Evolutionary conservation across 2,113 vertebrate genomes (phyloP).

Genomic region (Sisor rabdophorus): DNA sequence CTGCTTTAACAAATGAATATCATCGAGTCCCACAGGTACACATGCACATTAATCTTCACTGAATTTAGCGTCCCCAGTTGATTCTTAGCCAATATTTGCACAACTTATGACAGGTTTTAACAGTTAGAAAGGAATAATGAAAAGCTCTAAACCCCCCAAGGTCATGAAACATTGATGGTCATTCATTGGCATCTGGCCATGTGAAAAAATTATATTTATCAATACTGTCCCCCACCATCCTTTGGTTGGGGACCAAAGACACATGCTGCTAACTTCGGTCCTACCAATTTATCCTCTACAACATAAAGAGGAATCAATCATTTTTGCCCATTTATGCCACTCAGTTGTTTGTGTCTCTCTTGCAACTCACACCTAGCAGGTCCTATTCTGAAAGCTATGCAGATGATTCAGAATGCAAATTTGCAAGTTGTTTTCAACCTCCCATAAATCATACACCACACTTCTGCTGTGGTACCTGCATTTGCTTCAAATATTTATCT

Average conservation of each 20-base stretch:
- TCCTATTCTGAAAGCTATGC: too few relatives aligned
- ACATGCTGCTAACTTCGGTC: neutral
- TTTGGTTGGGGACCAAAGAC: neutral
- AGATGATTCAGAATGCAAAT: too few relatives aligned
- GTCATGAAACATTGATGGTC: constrained; percentile 52
- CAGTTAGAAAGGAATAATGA: constrained; percentile 6
- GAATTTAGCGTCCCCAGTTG: neutral
- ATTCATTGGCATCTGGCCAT: constrained; percentile 31
- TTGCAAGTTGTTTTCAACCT: too few relatives aligned
- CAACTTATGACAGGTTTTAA: constrained; percentile 3
- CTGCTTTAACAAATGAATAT: constrained; percentile 20
- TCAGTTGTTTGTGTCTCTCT: too few relatives aligned
- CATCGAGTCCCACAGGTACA: constrained; percentile 27
- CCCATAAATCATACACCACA: too few relatives aligned
- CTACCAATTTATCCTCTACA: too few relatives aligned
- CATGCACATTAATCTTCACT: constrained; percentile 14
- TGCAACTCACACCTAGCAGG: too few relatives aligned
- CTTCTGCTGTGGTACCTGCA: too few relatives aligned
- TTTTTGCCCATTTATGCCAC: too few relatives aligned
- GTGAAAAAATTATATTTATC: constrained; percentile 40
- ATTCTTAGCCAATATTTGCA: constrained; percentile 14
- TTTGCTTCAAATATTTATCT: too few relatives aligned
- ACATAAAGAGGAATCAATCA: too few relatives aligned
- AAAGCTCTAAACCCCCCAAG: constrained; percentile 26
- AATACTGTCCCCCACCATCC: neutral